Evolutionary conservation across 2,888 invertebrate species (phyloP).

Genomic region (Julus scanicus): DNA sequence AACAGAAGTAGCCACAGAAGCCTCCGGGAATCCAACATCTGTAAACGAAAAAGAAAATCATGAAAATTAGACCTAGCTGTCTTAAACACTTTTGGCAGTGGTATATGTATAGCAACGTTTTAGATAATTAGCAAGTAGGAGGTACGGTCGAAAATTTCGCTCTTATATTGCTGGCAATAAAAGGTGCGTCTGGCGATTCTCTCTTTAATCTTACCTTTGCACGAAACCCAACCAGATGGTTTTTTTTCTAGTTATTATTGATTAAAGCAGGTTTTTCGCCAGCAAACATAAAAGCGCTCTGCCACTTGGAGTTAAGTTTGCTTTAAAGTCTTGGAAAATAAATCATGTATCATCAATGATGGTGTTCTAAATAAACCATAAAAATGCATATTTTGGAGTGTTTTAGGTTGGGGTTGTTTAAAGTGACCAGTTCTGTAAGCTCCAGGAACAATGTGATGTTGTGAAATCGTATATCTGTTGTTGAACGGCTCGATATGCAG

Average conservation of each 20-base stretch:
- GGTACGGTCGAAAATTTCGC: not conserved
- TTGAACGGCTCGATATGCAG: no score
- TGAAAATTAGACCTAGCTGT: not conserved
- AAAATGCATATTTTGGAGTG: not conserved
- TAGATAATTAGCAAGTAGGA: not conserved
- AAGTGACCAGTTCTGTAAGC: not conserved
- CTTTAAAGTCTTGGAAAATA: not conserved
- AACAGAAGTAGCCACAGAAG: not conserved
- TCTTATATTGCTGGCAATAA: not conserved
- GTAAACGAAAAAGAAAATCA: not conserved
- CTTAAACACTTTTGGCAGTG: not conserved
- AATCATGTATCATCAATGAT: not conserved
- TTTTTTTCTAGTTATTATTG: constrained; percentile 10
- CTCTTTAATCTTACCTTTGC: not conserved
- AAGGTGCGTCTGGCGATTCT: not conserved
- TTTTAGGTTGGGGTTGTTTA: not conserved
- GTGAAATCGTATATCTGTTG: no score
- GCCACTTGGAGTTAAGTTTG: constrained; percentile 15
- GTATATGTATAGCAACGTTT: not conserved
- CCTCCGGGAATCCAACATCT: not conserved
- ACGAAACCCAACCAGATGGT: not conserved
- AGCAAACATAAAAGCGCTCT: not conserved
- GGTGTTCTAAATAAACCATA: not conserved
- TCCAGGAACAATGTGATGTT: no score
- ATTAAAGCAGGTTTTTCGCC: not conserved